These are phyloP conservation scores for Halcyon senegalensis DNA, from an alignment of 2,113 vertebrate species.

Conservation along the genomic window DNA sequence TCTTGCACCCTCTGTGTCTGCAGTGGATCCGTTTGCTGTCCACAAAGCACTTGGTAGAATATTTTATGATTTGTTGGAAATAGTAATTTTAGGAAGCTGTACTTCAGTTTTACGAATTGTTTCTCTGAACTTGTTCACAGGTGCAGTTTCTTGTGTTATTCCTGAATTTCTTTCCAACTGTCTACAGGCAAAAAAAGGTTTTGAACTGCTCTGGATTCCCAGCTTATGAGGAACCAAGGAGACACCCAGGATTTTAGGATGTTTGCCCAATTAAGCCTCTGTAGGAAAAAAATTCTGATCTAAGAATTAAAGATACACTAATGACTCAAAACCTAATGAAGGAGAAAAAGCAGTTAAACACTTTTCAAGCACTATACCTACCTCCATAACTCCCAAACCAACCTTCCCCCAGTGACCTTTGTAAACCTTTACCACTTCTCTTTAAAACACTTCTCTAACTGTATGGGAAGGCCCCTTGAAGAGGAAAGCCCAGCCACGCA, in stretches of 20 bases:
- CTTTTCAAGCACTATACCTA: background rate
- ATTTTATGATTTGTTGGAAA: background rate
- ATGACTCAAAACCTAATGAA: background rate
- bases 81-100: background rate
- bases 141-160: background rate
- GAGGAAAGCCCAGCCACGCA: background rate
- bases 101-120: background rate
- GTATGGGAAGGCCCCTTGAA: background rate
- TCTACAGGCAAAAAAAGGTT: background rate
- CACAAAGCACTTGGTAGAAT: background rate
- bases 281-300: background rate
- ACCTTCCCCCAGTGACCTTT: background rate
- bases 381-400: background rate
- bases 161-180: background rate
- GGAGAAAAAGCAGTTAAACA: background rate
- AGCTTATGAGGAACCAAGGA: background rate
- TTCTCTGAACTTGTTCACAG: background rate
- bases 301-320: background rate
- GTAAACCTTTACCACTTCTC: background rate
- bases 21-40: background rate
- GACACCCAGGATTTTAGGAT: background rate
- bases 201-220: slow-evolving; percentile 1
- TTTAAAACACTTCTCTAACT: background rate
- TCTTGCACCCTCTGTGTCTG: background rate
- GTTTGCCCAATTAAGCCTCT: background rate